These are phyloP conservation scores for Hetaerina titia DNA, from an alignment of 2,888 invertebrate genomes.

Conservation along the genomic window DNA sequence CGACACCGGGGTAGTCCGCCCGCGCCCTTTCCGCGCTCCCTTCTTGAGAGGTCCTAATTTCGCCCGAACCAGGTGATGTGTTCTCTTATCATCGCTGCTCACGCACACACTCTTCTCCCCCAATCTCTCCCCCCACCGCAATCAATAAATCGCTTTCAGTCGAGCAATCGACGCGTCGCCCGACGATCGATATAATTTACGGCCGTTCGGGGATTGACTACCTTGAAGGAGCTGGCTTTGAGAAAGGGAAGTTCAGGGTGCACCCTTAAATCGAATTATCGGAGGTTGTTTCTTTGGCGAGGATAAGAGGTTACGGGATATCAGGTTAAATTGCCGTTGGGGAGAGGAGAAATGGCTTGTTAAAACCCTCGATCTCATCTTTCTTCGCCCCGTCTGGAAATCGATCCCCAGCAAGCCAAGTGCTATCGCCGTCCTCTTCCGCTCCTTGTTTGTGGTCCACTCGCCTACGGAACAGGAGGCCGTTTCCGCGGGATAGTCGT, in stretches of 20 bases:
- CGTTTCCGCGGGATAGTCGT: too few relatives aligned
- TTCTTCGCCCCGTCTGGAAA: neutral
- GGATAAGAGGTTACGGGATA: neutral
- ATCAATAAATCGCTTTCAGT: neutral
- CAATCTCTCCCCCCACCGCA: neutral
- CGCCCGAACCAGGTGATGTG: neutral
- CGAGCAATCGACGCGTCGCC: neutral
- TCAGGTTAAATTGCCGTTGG: neutral
- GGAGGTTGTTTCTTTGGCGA: conserved; percentile 16
- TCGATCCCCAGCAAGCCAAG: neutral
- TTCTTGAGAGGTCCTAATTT: neutral
- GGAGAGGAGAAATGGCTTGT: neutral
- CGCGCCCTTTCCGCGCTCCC: too few relatives aligned
- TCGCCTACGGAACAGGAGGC: too few relatives aligned
- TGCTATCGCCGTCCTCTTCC: neutral
- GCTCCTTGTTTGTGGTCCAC: neutral
- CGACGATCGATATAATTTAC: neutral
- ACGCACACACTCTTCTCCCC: neutral
- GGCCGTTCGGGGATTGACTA: neutral
- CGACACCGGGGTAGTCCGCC: too few relatives aligned
- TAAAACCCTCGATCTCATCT: neutral
- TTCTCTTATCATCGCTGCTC: neutral
- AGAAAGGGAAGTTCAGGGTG: conserved; percentile 8
- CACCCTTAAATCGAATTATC: conserved; percentile 17
- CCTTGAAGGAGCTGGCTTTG: neutral